Base-by-base conservation (phyloP, 2,113 vertebrate species). In the Deroptyus accipitrinus region DNA sequence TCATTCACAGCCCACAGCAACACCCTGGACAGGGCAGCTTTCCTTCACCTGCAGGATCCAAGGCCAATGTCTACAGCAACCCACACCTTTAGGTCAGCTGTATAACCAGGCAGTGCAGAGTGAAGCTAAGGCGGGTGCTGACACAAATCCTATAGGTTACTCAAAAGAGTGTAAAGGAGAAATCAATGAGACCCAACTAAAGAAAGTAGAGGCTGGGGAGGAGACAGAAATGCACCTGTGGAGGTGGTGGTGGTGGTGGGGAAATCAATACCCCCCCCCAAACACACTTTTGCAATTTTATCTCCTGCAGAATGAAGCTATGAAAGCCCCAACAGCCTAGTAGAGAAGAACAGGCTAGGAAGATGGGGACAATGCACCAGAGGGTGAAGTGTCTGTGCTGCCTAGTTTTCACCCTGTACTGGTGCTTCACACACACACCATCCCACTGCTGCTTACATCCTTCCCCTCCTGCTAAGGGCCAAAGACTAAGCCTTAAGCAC, bases 331-430 rank as follows among this genome's bases (percentile, higher is more conserved):
- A 76, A 76, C 25, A 44, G 4, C 16, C 6, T 2, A 3, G 9
- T 13, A 35, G 27, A 17, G 1, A 19, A 42, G 31, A 89, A 51
- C 11, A 55, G 25, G 25, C 52, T 49, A 23, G 20, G 48, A 79
- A 63, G 24, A 74, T 9, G 5, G 13, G 11, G 10, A 23, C 18
- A 33, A 3, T 0, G 3, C 33, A 62, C 13, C 14, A 33, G 35
- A 66, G 17, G 22, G 57, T 0, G 37, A 83, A 68, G 6, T 16
- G 10, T 19, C 30, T 1, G 1, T 2, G 1, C 2, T 24, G 6
- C 42, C 52, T 27, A 23, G 12, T 54, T 73, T 55, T 42, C 16
- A 48, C 12, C 28, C 19, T 41, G 3, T 30, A 57, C n/a, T 8
- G 20, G 30, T 6, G 28, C 52, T 79, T 44, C 72, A 52, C 14